phyloP scores from a whole-genome alignment of 1,140 invertebrate species.

The Oedothorax gibbosus region DNA sequence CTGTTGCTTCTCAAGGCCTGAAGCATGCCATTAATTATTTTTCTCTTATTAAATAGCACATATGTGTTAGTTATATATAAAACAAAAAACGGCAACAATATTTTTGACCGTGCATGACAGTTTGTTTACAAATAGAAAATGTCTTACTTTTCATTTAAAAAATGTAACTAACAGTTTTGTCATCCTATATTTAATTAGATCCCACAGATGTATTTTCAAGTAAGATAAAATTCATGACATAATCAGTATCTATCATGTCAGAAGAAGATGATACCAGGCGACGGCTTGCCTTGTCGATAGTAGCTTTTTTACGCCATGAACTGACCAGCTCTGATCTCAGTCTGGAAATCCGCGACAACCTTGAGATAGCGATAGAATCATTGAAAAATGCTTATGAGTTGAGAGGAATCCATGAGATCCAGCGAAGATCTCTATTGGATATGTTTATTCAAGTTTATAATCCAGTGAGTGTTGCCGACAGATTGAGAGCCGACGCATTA shows the following conservation, averaged over 20 bases:
- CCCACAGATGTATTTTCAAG: no score
- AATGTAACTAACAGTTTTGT: no score
- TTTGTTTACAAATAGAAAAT: no score
- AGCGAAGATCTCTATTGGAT: constrained; percentile 15
- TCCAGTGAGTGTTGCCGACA: constrained; percentile 25
- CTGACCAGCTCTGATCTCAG: constrained; percentile 5
- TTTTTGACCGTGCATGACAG: no score
- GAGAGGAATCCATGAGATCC: neutral
- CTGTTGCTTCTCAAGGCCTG: no score
- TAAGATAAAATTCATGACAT: no score
- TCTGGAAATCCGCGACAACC: constrained; percentile 28
- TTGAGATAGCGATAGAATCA: constrained; percentile 24
- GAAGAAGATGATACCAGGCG: constrained; percentile 23
- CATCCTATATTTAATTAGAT: no score
- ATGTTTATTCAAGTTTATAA: constrained; percentile 35
- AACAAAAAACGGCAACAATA: no score
- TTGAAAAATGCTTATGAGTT: constrained; percentile 25
- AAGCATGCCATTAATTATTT: no score
- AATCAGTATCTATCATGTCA: neutral
- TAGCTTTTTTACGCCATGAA: constrained; percentile 23
- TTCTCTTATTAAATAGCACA: no score
- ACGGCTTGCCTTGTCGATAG: constrained; percentile 22
- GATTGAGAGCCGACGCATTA: neutral
- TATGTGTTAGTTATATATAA: no score
- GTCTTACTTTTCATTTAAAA: no score